Percentiles rank a stretch among this genome's conserved stretches.
phyloP scores from a whole-genome alignment of 2,888 invertebrate genomes.

The Exephanes ischioxanthus region DNA sequence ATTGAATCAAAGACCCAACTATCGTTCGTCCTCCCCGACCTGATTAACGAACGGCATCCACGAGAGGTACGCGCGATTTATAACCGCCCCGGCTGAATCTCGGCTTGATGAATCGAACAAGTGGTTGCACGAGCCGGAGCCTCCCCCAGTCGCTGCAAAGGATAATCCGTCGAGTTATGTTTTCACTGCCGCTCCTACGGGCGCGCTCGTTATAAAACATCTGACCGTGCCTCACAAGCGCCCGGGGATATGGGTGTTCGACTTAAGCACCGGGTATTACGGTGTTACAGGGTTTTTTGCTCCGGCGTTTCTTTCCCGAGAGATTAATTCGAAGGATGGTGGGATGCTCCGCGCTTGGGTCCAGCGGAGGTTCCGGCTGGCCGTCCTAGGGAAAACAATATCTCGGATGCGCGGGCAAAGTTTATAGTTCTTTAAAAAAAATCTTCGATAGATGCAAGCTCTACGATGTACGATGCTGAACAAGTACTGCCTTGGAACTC shows the following conservation, averaged over 20 bases:
- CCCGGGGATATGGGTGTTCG: constrained; percentile 15
- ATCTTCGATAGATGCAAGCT: too few species aligned
- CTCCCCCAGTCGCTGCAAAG: constrained; percentile 48
- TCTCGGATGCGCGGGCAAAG: too few species aligned
- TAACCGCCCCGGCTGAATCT: constrained; percentile 55
- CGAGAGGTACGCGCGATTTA: constrained; percentile 59
- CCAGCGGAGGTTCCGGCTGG: neutral
- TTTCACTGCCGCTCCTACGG: constrained; percentile 43
- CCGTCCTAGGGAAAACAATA: too few species aligned
- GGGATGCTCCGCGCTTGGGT: neutral
- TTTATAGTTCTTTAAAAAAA: too few species aligned
- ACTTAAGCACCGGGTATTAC: constrained; percentile 27
- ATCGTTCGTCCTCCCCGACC: constrained; percentile 26
- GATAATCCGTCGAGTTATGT: constrained; percentile 63
- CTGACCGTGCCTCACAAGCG: constrained; percentile 16
- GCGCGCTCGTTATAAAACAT: constrained; percentile 35
- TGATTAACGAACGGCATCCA: constrained; percentile 52
- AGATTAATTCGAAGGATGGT: constrained; percentile 8
- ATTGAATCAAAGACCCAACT: too few species aligned
- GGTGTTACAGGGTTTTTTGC: constrained; percentile 13
- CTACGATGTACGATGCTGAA: too few species aligned
- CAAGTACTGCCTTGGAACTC: too few species aligned
- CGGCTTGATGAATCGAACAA: constrained; percentile 68
- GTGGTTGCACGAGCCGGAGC: constrained; percentile 55
- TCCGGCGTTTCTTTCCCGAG: constrained; percentile 8